Evolutionary conservation across 2,113 vertebrate species (phyloP).

Genomic region (Dendrocopos noguchii): DNA sequence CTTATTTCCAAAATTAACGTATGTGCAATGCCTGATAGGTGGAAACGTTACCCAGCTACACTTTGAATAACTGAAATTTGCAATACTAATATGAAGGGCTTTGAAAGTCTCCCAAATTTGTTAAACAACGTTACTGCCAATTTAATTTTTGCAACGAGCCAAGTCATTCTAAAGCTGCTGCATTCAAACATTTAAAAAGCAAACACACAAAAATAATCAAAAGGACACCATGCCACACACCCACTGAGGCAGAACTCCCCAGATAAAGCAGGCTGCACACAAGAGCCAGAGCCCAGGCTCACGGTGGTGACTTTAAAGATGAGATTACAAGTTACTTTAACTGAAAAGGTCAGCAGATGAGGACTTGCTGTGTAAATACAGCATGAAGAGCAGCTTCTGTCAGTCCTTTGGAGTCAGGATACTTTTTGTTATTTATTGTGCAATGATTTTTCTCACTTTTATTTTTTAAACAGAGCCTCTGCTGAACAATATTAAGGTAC

Average conservation of each 20-base stretch:
- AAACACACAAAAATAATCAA: slow-evolving; percentile 50
- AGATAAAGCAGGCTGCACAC: neutral
- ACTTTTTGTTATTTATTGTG: slow-evolving; percentile 34
- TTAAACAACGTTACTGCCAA: slow-evolving; percentile 52
- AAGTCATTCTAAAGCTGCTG: slow-evolving; percentile 51
- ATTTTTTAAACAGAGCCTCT: neutral
- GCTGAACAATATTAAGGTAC: neutral
- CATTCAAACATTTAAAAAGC: slow-evolving; percentile 42
- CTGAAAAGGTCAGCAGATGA: slow-evolving; percentile 14
- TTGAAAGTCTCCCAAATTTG: slow-evolving; percentile 59
- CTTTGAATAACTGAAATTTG: slow-evolving; percentile 54
- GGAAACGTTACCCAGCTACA: slow-evolving; percentile 32
- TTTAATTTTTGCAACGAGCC: slow-evolving; percentile 38
- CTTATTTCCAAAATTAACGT: slow-evolving; percentile 59
- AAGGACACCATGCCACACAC: neutral
- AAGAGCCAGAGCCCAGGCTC: neutral
- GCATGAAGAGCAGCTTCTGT: neutral
- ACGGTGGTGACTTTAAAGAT: neutral
- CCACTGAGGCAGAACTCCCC: slow-evolving; percentile 21
- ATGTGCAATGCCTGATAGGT: slow-evolving; percentile 58
- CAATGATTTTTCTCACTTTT: slow-evolving; percentile 29
- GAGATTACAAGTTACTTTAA: slow-evolving; percentile 26
- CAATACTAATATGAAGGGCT: slow-evolving; percentile 22
- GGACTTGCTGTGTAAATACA: slow-evolving; percentile 29
- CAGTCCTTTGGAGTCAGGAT: neutral